phyloP scores from a whole-genome alignment of 2,113 vertebrate genomes.

The Xiphophorus maculatus region DNA sequence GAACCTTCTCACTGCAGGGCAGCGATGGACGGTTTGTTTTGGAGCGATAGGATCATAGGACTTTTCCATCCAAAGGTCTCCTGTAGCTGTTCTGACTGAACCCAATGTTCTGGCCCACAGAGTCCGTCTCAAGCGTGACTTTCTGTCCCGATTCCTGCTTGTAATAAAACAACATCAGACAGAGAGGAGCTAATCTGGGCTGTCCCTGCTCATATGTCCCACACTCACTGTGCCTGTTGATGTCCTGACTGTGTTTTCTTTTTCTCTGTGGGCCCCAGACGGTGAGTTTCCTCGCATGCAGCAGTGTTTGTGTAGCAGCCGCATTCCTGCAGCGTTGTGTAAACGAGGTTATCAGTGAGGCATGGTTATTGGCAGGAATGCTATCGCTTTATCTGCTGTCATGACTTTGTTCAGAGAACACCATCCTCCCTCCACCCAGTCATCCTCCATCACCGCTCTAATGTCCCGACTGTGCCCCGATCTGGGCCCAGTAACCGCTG shows the following conservation, averaged over 20 bases:
- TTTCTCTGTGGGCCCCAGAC: conserved; percentile 52
- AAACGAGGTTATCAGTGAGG: conserved; percentile 67
- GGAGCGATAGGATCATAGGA: too few relatives aligned
- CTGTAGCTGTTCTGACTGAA: too few relatives aligned
- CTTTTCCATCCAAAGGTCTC: too few relatives aligned
- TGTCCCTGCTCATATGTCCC: conserved; percentile 14
- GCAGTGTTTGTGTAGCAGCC: conserved; percentile 66
- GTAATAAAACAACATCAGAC: neutral
- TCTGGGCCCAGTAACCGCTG: neutral
- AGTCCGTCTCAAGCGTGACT: too few relatives aligned
- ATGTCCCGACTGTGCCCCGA: neutral
- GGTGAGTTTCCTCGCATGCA: conserved; percentile 53
- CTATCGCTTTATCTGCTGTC: conserved; percentile 57
- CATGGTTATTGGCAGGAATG: conserved; percentile 66
- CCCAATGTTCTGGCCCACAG: too few relatives aligned
- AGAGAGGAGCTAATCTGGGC: neutral
- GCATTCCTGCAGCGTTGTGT: conserved; percentile 69
- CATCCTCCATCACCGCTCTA: conserved; percentile 3
- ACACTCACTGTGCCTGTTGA: conserved; percentile 18
- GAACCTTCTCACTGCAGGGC: too few relatives aligned
- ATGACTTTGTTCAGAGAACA: conserved; percentile 32
- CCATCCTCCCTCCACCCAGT: conserved; percentile 22
- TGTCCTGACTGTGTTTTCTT: conserved; percentile 31
- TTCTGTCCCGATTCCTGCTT: neutral
- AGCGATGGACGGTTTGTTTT: too few relatives aligned